Conservation (phyloP, 1,140 invertebrate genomes). For the Nautilus pompilius region DNA sequence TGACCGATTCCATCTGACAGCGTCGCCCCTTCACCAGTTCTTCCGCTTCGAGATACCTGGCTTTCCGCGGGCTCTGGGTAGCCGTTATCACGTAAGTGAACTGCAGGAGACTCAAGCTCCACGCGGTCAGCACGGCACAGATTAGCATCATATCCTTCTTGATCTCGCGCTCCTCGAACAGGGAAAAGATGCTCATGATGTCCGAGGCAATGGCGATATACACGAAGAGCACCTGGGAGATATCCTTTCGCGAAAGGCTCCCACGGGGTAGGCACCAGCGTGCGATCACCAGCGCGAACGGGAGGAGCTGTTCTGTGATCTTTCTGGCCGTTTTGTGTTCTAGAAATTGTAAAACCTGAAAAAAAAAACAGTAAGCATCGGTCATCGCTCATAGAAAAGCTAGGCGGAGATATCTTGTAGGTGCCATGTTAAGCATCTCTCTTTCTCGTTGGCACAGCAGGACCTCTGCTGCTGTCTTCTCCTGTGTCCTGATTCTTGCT, state of each 20-base stretch:
- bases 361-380: too few relatives aligned
- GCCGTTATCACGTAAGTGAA: slow-evolving; percentile 35
- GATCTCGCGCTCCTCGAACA: slow-evolving; percentile 63
- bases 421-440: too few relatives aligned
- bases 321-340: too few relatives aligned
- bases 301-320: slow-evolving; percentile 77
- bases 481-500: too few relatives aligned
- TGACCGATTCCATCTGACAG: slow-evolving; percentile 2
- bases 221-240: slow-evolving; percentile 83
- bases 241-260: slow-evolving; percentile 84
- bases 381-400: too few relatives aligned
- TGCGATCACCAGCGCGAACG: slow-evolving; percentile 82
- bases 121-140: slow-evolving; percentile 28
- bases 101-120: slow-evolving; percentile 80
- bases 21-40: too few relatives aligned
- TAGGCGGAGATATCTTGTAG: too few relatives aligned
- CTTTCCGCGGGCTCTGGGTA: too few relatives aligned
- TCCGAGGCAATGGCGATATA: slow-evolving; percentile 79
- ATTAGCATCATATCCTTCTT: slow-evolving; percentile 20
- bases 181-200: slow-evolving; percentile 92
- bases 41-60: too few relatives aligned
- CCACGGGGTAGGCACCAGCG: slow-evolving; percentile 85
- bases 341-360: too few relatives aligned
- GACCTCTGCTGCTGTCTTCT: too few relatives aligned
- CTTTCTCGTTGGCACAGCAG: too few relatives aligned